Conservation (phyloP, 2,797 vertebrate genomes). For the Ispidina lecontei region DNA sequence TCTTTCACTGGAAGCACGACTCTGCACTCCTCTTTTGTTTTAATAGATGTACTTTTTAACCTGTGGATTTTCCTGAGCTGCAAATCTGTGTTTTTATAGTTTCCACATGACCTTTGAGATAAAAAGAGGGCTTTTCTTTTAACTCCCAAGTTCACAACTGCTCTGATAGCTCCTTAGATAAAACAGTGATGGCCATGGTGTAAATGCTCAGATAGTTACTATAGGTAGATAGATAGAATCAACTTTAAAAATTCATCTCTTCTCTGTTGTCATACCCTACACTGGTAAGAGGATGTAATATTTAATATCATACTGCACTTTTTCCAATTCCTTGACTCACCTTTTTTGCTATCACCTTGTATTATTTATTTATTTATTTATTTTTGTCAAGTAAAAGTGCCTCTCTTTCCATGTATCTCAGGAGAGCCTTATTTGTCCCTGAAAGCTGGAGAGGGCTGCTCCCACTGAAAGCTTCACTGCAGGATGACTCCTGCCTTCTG, state of each 20-base stretch:
- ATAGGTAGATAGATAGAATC: conserved; percentile 27
- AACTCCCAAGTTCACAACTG: conserved; percentile 48
- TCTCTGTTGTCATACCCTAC: not conserved
- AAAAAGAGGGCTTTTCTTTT: conserved; percentile 51
- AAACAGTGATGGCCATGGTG: conserved; percentile 21
- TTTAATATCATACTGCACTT: not conserved
- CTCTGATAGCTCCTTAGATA: conserved; percentile 60
- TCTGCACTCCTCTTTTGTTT: conserved; percentile 6
- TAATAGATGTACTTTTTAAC: conserved; percentile 31
- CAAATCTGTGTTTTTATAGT: conserved; percentile 24
- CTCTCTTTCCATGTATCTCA: not conserved
- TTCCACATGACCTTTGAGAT: conserved; percentile 46
- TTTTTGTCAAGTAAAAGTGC: not conserved
- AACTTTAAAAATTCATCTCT: conserved; percentile 58
- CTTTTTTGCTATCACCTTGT: not conserved
- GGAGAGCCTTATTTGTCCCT: not conserved
- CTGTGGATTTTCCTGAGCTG: conserved; percentile 4
- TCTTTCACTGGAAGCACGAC: not conserved
- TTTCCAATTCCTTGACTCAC: not conserved
- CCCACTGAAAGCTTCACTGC: not conserved
- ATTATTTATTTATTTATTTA: not conserved
- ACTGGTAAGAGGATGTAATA: conserved; percentile 2
- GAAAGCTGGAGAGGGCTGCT: not conserved
- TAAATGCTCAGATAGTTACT: conserved; percentile 37
- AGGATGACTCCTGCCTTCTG: not conserved